Base-by-base conservation (phyloP, 1,140 invertebrate genomes). In the Nasonia longicornis region DNA sequence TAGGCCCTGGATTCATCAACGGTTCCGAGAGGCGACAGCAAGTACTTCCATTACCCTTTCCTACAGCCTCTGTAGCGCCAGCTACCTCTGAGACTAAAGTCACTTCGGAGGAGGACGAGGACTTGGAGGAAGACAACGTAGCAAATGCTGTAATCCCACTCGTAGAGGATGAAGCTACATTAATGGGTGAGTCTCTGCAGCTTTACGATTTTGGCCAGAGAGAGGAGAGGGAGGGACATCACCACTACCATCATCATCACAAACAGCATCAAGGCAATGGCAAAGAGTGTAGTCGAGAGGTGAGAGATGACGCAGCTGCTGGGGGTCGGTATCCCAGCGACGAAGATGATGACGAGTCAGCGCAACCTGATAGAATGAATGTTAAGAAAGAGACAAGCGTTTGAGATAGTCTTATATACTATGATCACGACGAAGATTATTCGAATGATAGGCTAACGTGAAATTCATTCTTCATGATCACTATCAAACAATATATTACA, bases 331-430 rank as follows among this genome's bases (percentile, higher is more conserved):
- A 80, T 26, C 66, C 80, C 22, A 80, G 29, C 69, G 64, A 82
- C 48, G 78, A 38, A 10, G 69, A 76, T 20, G 69, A 82, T 2
- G 71, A 74, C 11, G 14, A 29, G 4, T 79, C 63, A 1, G 12
- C 20, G 11, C 20, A 70, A 38, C 26, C 70, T 63, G 71, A 82
- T 42, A 70, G 72, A 20, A 67, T n/a, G 63, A 83, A 82, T 58
- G 71, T 86, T 0, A 90, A 91, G 38, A 90, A 88, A 83, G 90
- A 91, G 85, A 91, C 90, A 31, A 90, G 90, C 35, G 90, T 91
- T 77, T 91, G 22, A 81, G 48, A 58, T 29, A 58, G n/a, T 35
- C 12, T 6, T 10, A 8, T n/a, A 3, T 20, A 45, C 26, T 12
- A 8, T 10, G 7, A 67, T 67, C 10, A n/a, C 52, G 16, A 58